Evolutionary conservation across 2,888 invertebrate genomes (phyloP).

Genomic region (Orgyia antiqua): DNA sequence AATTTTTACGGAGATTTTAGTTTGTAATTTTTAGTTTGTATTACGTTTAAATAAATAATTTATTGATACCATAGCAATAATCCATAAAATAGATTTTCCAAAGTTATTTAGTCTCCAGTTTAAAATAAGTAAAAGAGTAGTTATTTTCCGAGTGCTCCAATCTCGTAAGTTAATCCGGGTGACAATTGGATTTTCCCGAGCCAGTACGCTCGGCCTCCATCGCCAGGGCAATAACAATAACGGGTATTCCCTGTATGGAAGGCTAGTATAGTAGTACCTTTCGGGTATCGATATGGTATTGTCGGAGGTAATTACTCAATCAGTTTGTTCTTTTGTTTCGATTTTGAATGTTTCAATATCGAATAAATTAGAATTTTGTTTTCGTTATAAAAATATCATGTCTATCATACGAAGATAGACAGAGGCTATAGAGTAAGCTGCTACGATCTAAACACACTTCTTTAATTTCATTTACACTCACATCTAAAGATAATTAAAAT

Average conservation of each 20-base stretch:
- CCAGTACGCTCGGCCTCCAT: conserved; percentile 3
- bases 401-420: too few species aligned
- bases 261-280: conserved; percentile 4
- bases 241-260: not conserved
- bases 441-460: too few species aligned
- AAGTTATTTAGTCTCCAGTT: conserved; percentile 11
- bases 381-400: too few species aligned
- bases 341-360: too few species aligned
- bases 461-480: too few species aligned
- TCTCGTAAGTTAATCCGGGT: conserved; percentile 22
- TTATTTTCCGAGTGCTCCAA: conserved; percentile 16
- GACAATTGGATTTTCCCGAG: conserved; percentile 24
- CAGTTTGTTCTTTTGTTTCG: conserved; percentile 8
- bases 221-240: conserved; percentile 2
- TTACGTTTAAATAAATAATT: too few species aligned
- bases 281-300: conserved; percentile 5
- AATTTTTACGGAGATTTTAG: too few species aligned
- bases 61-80: too few species aligned
- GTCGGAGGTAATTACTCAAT: conserved; percentile 13
- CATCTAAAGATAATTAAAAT: too few species aligned
- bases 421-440: too few species aligned
- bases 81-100: too few species aligned
- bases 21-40: too few species aligned
- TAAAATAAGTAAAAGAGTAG: conserved; percentile 20
- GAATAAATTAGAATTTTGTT: conserved; percentile 5